These are phyloP conservation scores for Galago senegalensis DNA, from an alignment of 2,797 vertebrate genomes.

Conservation along the genomic window DNA sequence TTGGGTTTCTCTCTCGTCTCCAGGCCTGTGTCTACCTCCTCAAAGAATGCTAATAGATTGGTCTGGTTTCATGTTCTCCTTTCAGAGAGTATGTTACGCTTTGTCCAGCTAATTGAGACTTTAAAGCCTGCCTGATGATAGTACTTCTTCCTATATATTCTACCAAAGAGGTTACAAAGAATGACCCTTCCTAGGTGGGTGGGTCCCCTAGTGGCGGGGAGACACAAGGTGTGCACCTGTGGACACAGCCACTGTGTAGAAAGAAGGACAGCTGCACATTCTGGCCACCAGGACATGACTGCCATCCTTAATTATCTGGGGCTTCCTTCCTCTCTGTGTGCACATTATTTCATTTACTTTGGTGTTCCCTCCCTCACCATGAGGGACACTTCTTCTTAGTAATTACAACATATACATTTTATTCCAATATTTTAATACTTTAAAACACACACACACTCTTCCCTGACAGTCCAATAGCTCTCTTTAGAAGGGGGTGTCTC, in stretches of 20 bases:
- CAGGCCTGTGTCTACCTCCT: background rate
- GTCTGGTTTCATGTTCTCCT: background rate
- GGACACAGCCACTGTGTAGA: background rate
- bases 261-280: background rate
- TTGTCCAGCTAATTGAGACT: background rate
- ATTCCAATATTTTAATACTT: background rate
- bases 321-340: background rate
- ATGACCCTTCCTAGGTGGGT: background rate
- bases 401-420: background rate
- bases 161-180: background rate
- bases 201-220: background rate
- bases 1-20: background rate
- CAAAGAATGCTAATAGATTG: conserved; percentile 1
- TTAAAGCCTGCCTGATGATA: background rate
- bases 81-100: background rate
- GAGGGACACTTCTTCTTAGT: background rate
- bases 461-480: background rate
- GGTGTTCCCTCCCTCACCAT: background rate
- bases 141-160: background rate
- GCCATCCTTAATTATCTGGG: background rate
- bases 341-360: background rate
- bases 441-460: background rate
- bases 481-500: background rate
- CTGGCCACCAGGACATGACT: background rate
- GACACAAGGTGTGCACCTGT: fast-evolving